Base-by-base conservation (phyloP, 1,140 invertebrate species). In the Sarcophaga bullata region DNA sequence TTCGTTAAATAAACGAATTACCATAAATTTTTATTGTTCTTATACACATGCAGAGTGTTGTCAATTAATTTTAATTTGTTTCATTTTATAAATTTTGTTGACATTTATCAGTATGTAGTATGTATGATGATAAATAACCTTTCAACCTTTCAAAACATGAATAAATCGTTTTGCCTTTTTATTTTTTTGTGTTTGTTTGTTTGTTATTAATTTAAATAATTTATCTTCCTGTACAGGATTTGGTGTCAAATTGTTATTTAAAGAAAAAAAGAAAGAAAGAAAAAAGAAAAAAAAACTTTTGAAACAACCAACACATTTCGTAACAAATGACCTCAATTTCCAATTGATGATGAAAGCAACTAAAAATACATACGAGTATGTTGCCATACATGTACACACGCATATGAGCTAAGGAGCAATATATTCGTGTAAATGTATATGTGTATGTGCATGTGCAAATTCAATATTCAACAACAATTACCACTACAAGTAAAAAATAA, bases 261-360 rank as follows among this genome's bases (percentile, higher is more conserved):
- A 37, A 37, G 25, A 37, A 37, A 37, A 4, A 37, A 37, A 2
- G 25, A 37, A 37, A 37, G 25, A 1, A 37, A 58, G 15, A 58
- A 58, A 58, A 58, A 58, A 15, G 1, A 37, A 58, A 58, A 58
- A 58, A 58, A 58, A 58, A 15, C 9, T 37, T 37, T 37, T 37
- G 25, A 37, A 37, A 37, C 52, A 58, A 58, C 54, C 54, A 58
- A 58, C 54, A 58, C 54, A 58, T 7, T n/a, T n/a, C n/a, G 7
- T 58, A 58, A 58, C 54, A n/a, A 58, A 58, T 58, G 54, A 58
- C 54, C 54, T 58, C 11, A 58, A 58, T 58, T 58, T 58, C n/a
- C 54, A 58, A 58, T 58, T 58, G 54, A 58, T 13, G 15, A n/a
- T 58, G 25, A 37, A 37, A 37, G 4, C 25, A 37, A 37, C 25